Evolutionary conservation across 2,888 invertebrate species (phyloP).

Genomic region (Tuta absoluta): DNA sequence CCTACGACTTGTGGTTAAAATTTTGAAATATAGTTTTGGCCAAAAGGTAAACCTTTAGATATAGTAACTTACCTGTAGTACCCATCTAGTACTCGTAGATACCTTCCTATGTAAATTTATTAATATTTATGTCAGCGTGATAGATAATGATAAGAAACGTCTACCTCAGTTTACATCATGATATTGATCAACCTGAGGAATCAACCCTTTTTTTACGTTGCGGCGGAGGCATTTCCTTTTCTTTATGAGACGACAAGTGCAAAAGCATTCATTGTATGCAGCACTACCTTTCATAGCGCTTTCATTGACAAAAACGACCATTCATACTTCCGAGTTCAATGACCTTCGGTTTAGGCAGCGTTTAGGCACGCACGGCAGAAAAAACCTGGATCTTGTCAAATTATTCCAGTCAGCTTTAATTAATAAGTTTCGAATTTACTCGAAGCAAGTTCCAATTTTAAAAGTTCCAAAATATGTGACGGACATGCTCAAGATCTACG

Average conservation of each 20-base stretch:
- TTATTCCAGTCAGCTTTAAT: neutral
- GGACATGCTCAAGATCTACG: constrained; percentile 27
- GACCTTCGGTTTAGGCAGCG: neutral
- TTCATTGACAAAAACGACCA: constrained; percentile 11
- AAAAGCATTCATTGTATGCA: constrained; percentile 2
- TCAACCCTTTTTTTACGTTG: neutral
- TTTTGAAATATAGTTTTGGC: too few relatives aligned
- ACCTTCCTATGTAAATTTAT: neutral
- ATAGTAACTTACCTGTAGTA: too few relatives aligned
- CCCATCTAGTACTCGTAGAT: too few relatives aligned
- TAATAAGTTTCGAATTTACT: neutral
- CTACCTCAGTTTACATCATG: neutral
- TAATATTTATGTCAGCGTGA: neutral
- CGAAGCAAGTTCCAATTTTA: neutral
- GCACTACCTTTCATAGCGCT: neutral
- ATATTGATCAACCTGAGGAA: neutral
- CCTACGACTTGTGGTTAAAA: too few relatives aligned
- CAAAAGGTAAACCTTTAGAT: too few relatives aligned
- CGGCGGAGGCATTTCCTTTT: neutral
- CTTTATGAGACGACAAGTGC: neutral
- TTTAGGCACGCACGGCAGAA: too few relatives aligned
- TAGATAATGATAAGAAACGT: neutral
- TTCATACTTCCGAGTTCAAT: neutral
- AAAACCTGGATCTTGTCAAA: neutral
- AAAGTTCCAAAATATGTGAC: constrained; percentile 34